Base-by-base conservation (phyloP, 1,140 invertebrate species). In the Diprion similis region DNA sequence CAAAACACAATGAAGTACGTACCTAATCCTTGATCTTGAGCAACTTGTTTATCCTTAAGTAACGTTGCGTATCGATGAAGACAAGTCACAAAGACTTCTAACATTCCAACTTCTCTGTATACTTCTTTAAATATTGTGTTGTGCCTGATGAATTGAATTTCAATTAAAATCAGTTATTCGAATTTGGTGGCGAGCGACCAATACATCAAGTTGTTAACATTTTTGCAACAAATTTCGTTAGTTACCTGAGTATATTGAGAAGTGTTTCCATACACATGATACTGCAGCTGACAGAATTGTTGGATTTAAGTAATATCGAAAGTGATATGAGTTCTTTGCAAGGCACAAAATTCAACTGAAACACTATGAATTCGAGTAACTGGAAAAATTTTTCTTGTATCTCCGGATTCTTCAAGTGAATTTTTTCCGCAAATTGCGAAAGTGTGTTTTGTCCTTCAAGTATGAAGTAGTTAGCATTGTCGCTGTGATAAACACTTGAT, bases 391-490 rank as follows among this genome's bases (percentile, higher is more conserved):
- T 99, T 81, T 95, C 93, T 90, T 99, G 97, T 79, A 99, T 96
- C 85, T 98, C 95, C 1, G 91, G 88, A 74, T 94, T 94, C 88
- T 99, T 99, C 4, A 92, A 86, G 80, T 98, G 93, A 78, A 99
- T 97, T 83, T 95, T 96, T 83, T 99, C 98, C 1, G 96, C 96
- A 88, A 99, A 99, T 85, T 98, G 95, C 78, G 96, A 96, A 10
- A 99, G 89, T 7, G 97, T 99, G 83, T 98, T 96, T 86, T 99
- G 96, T 78, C 95, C 94, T 87, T 99, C 98, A 0, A 99, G 89
- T 80, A 99, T 99, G 85, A 99, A 99, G 88, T 99, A 99, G 88
- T 99, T 99, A 17, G 97, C 96, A 85, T 97, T 95, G 86, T 99
- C 98, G 19, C 98, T 96, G 86, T 98, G 96, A 86, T 99, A 99